A percentile compares a stretch with the other conserved stretches of the same genome.
Evolutionary conservation across 1,140 invertebrate genomes (phyloP).

Genomic region (Aradophagus sp.): DNA sequence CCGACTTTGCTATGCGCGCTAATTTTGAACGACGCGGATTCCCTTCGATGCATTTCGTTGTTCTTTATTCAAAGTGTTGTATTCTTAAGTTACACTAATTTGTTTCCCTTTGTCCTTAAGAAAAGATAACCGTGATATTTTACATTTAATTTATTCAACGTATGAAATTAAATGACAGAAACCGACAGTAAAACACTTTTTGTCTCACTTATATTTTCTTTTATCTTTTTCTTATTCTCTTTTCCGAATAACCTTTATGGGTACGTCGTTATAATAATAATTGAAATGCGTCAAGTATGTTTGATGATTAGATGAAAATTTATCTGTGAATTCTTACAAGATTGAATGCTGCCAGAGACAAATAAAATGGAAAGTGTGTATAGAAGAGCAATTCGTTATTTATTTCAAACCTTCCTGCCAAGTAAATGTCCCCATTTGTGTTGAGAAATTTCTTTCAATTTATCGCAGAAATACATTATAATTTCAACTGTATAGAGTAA

Average conservation of each 20-base stretch:
- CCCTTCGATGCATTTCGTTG: constrained; percentile 35
- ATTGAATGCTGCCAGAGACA: constrained; percentile 48
- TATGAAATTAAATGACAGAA: constrained; percentile 5
- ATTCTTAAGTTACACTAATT: too few species aligned
- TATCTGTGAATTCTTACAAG: constrained; percentile 54
- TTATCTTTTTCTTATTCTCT: constrained; percentile 11
- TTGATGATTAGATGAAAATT: constrained; percentile 48
- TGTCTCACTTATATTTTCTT: constrained; percentile 9
- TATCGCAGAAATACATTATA: too few species aligned
- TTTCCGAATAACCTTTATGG: constrained; percentile 20
- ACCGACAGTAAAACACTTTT: constrained; percentile 1
- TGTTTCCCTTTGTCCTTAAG: constrained; percentile 12
- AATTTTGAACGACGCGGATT: constrained; percentile 50
- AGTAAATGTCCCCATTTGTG: too few species aligned
- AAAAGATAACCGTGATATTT: constrained; percentile 33
- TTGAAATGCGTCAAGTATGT: constrained; percentile 45
- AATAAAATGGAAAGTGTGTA: constrained; percentile 53
- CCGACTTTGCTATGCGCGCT: constrained; percentile 34
- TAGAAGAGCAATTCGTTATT: constrained; percentile 3
- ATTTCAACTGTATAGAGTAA: too few species aligned
- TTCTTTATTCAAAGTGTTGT: constrained; percentile 2
- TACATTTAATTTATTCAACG: constrained; percentile 37
- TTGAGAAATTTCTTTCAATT: too few species aligned
- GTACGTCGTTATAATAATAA: constrained; percentile 22
- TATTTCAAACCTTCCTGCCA: neutral